phyloP scores from a whole-genome alignment of 2,888 invertebrate species.

The Aphidoletes aphidimyza region DNA sequence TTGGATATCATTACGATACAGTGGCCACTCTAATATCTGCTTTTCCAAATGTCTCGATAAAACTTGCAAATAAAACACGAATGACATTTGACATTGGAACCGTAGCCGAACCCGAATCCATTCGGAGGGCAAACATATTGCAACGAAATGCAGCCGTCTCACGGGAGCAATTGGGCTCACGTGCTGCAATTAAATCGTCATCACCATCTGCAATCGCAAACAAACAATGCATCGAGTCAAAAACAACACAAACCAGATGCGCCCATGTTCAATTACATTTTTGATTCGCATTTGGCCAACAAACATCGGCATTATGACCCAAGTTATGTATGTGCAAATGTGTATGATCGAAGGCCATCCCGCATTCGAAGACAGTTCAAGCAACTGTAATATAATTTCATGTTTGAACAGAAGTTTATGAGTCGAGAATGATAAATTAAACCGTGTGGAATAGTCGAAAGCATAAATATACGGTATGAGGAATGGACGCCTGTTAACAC shows the following conservation, averaged over 20 bases:
- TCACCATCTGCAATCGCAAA: slow-evolving; percentile 54
- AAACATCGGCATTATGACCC: slow-evolving; percentile 76
- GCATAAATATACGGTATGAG: neutral
- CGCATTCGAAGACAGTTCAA: neutral
- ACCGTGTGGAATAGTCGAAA: neutral
- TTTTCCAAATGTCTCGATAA: too few relatives aligned
- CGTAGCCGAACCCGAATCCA: neutral
- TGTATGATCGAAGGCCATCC: neutral
- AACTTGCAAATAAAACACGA: neutral
- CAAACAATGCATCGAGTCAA: slow-evolving; percentile 62
- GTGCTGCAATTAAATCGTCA: slow-evolving; percentile 55
- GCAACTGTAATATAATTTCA: neutral
- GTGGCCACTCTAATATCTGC: neutral
- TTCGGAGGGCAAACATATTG: neutral
- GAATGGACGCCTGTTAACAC: too few relatives aligned
- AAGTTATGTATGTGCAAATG: slow-evolving; percentile 44
- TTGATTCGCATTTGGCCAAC: slow-evolving; percentile 76
- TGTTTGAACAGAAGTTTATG: neutral
- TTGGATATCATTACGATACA: neutral
- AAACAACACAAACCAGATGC: slow-evolving; percentile 72
- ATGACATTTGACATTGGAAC: neutral
- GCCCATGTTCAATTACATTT: slow-evolving; percentile 79
- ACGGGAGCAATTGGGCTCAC: slow-evolving; percentile 42
- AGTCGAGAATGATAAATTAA: neutral
- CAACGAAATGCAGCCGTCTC: slow-evolving; percentile 30